These are phyloP conservation scores for Sinodicranocentrus sp. DNA, from an alignment of 2,888 invertebrate species.

Conservation along the genomic window DNA sequence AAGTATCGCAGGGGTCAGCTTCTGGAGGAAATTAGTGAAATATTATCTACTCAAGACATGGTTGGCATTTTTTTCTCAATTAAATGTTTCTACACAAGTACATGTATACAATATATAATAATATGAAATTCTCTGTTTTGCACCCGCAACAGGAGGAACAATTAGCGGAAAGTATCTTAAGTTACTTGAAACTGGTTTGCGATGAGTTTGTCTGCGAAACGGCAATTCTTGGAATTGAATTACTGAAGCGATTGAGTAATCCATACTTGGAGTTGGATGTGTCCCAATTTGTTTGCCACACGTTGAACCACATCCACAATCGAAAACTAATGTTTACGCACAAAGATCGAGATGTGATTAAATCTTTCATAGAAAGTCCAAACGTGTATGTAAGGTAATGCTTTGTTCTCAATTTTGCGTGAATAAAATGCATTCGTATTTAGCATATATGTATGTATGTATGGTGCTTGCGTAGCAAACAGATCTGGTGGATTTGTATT, in stretches of 20 bases:
- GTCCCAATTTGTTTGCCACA: slow-evolving; percentile 69
- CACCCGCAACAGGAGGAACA: slow-evolving; percentile 40
- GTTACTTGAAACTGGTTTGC: slow-evolving; percentile 62
- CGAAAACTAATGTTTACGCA: slow-evolving; percentile 58
- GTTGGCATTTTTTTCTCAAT: background rate
- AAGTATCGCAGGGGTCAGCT: slow-evolving; percentile 70
- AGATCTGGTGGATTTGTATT: slow-evolving; percentile 11
- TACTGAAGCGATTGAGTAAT: slow-evolving; percentile 44
- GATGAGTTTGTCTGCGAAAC: slow-evolving; percentile 68
- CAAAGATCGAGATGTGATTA: slow-evolving; percentile 58
- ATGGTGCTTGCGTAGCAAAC: background rate
- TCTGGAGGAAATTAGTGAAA: slow-evolving; percentile 53
- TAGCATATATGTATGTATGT: too few species aligned
- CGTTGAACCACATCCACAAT: slow-evolving; percentile 67
- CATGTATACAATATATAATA: background rate
- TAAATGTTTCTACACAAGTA: background rate
- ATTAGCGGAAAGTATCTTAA: slow-evolving; percentile 60
- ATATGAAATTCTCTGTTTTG: too few species aligned
- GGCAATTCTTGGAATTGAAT: slow-evolving; percentile 56
- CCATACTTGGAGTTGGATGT: slow-evolving; percentile 67
- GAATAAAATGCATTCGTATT: background rate
- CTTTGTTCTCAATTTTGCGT: slow-evolving; percentile 1
- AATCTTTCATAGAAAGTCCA: slow-evolving; percentile 43
- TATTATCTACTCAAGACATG: slow-evolving; percentile 13
- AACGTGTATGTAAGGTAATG: slow-evolving; percentile 47